Evolutionary conservation across 1,140 invertebrate species (phyloP).

Genomic region (Tetramorium parvispinum): DNA sequence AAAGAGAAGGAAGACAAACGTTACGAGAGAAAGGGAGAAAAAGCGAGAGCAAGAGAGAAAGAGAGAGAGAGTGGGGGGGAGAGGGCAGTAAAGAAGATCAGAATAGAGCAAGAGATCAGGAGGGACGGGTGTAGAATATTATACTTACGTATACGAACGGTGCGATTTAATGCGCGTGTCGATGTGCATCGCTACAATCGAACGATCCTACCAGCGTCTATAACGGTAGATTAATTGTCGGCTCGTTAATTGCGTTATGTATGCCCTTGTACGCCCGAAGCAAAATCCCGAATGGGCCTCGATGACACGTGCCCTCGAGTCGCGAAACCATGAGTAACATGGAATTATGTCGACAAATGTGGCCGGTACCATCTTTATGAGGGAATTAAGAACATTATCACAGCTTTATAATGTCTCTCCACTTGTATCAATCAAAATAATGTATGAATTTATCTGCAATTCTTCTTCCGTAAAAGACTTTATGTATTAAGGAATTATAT

Average conservation of each 20-base stretch:
- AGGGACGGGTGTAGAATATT: conserved; percentile 32
- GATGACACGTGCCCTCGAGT: conserved; percentile 8
- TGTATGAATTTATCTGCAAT: not conserved
- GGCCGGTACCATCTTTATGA: not conserved
- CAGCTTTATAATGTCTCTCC: not conserved
- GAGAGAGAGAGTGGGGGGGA: conserved; percentile 24
- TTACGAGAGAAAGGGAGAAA: conserved; percentile 37
- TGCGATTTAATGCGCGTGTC: conserved; percentile 54
- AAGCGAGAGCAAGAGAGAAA: conserved; percentile 43
- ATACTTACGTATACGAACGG: conserved; percentile 41
- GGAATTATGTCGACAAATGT: not conserved
- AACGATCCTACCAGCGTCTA: conserved; percentile 67
- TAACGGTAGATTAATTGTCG: conserved; percentile 71
- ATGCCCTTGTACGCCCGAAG: conserved; percentile 53
- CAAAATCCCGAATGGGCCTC: conserved; percentile 63
- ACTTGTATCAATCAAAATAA: not conserved
- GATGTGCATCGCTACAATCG: conserved; percentile 47
- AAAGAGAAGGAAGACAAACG: conserved; percentile 42
- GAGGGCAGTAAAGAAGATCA: conserved; percentile 46
- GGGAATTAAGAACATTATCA: not conserved
- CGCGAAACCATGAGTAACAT: not conserved
- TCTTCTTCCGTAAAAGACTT: not conserved
- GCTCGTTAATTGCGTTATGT: conserved; percentile 74
- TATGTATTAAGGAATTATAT: not conserved
- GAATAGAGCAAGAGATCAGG: conserved; percentile 23